Evolutionary conservation across 2,113 vertebrate species (phyloP), one percentile per base, ranked within the genome.

Genomic region (Rafetus swinhoei): DNA sequence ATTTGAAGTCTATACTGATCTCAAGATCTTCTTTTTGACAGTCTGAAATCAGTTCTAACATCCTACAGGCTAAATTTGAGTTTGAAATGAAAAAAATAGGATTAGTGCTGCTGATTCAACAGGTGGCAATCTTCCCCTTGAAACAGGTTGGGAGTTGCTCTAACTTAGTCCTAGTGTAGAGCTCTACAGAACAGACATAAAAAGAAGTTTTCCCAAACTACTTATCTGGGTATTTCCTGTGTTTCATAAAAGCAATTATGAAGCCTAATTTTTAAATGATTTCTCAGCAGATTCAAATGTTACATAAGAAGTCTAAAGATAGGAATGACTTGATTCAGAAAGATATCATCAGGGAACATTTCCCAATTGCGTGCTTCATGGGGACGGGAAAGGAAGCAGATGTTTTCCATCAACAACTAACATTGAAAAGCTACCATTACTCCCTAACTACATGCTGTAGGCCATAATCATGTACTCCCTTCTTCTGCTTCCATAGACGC

Each of bases 381-480:
- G 79, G 77, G 87, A 94, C 89, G 55, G 82, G 91, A 96, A 96
- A 95, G 82, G 81, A 97, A 97, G 93, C 98, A 98, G 98, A 97
- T 98, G 98, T 98, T 98, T 98, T 96, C 96, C 65, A 96, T 98
- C 97, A 97, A 29, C 92, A 93, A 24, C 92, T 85, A 94, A 90
- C 88, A 79, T 74, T 95, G 93, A 95, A 96, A 92, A 96, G 87
- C 94, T 96, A 95, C 97, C 93, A 91, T 96, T 94, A 81, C 97
- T 97, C 90, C 77, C 93, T 97, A 98, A 97, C 96, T 96, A 90
- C 97, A 97, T 90, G 93, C 91, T 98, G 90, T 92, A 94, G 96
- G 91, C 93, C 79, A 50, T 96, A 97, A 97, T 97, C 96, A 93
- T 95, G 94, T 84, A 96, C 97, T 98, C 97, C 96, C 94, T 94